Base-by-base conservation (phyloP, 2,797 vertebrate species). In the Muraenolepis orangiensis region DNA sequence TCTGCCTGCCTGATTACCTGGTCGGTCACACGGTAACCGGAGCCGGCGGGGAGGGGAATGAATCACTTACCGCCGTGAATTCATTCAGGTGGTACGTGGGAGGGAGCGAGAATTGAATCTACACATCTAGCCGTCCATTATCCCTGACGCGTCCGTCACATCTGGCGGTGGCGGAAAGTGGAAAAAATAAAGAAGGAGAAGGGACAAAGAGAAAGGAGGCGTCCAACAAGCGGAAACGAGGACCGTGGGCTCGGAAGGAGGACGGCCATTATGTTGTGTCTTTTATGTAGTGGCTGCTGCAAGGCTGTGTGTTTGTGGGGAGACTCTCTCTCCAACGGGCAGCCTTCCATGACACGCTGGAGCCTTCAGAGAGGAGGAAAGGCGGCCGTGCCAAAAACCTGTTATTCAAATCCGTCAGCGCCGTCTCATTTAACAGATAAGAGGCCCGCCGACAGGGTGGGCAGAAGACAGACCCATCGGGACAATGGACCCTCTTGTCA, bases 401-500 rank as follows among this genome's bases (percentile, higher is more conserved):
- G 85, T 85, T 88, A 88, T 89, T 86, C 88, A 91, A 88, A 91
- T 91, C 89, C 78, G 81, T 93, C 89, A 42, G 85, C 91, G 88
- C 87, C 70, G 85, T 92, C 89, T 93, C 90, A 91, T 93, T 91
- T 93, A 89, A 84, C 84, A 91, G 91, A 92, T 92, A 93, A 92
- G 88, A 89, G 85, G 81, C 89, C 91, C 90, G 91, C 90, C 89
- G 89, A 85, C 83, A 85, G 83, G 87, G 86, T 87, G 87, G 87
- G 89, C 86, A 87, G 83, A 79, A 88, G 90, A 86, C 87, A 84
- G 85, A 87, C 76, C 82, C 69, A 76, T 79, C 78, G 84, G 87
- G 78, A 91, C 91, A 92, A 91, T 67, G 89, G 89, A 81, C 84
- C 78, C 86, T 88, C 84, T 91, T 93, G 92, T 93, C 79, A 26